Percentiles rank a stretch among this genome's conserved stretches.
Conservation (phyloP, 1,140 invertebrate genomes). For the Pentalonia nigronervosa region DNA sequence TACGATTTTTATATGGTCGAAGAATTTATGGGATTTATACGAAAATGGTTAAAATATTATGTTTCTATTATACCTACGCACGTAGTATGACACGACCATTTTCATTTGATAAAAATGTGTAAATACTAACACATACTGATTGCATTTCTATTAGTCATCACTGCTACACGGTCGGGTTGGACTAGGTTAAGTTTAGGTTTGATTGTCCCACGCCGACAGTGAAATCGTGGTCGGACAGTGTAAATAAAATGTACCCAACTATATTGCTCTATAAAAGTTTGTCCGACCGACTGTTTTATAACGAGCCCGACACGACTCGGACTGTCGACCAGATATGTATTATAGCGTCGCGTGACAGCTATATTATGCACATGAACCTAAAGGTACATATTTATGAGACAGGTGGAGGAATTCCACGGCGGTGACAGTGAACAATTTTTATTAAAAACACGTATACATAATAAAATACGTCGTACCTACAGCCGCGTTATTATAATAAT, state of each 20-base stretch:
- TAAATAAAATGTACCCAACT: neutral
- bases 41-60: neutral
- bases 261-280: neutral
- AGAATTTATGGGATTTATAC: neutral
- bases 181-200: neutral
- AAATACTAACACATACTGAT: neutral
- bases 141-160: neutral
- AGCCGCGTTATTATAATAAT: neutral
- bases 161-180: too few species aligned
- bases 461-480: constrained; percentile 5
- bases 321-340: neutral
- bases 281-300: neutral
- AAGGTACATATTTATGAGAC: neutral
- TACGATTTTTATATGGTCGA: neutral
- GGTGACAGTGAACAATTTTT: neutral
- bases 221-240: neutral
- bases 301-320: neutral
- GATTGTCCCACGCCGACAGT: neutral
- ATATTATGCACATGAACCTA: neutral
- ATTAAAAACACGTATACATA: neutral
- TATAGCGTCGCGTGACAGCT: neutral
- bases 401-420: neutral
- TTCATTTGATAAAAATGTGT: neutral
- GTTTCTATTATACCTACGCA: neutral
- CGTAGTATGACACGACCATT: neutral